Base-by-base conservation (phyloP, 1,140 invertebrate genomes). In the Pogonomyrmex barbatus region DNA sequence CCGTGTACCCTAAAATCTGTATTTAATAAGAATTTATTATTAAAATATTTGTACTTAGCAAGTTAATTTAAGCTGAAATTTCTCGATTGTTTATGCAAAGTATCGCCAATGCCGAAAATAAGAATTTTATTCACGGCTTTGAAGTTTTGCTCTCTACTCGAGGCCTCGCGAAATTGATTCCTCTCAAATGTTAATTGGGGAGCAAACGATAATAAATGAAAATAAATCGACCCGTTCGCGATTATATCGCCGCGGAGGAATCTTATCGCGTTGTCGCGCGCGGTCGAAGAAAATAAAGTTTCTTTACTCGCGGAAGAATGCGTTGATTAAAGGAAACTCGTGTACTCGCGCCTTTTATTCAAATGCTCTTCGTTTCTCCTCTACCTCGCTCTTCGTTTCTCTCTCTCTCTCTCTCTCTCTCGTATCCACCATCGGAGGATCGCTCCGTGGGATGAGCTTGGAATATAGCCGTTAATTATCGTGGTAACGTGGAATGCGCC, bases 401-500 rank as follows among this genome's bases (percentile, higher is more conserved):
- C 14, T 24, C 42, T 47, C 47, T 52, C n/a, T n/a, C 10, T 65
- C 0, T 10, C 12, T 56, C 52, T 30, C 60, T 67, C 56, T 30
- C 17, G 60, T 60, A 77, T 75, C 45, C 58, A 79, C 50, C 73
- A 56, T 39, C 39, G 42, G 65, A 89, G 73, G 45, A 88, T 84
- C 89, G 73, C 76, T 79, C 75, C 65, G 78, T 76, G 83, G 86
- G 85, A 91, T 78, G 89, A 82, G 86, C 75, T 75, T 87, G 87
- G 91, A 90, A 92, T 92, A 91, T 88, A 90, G 89, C 91, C 91
- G 91, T 92, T 92, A 92, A 92, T 92, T 92, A 92, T 92, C 91
- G 91, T 75, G 91, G 91, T 92, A 92, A 91, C 91, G 91, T 90
- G 91, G 91, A 92, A 92, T 92, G 91, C 89, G 88, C 75, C 91